phyloP scores from a whole-genome alignment of 2,888 invertebrate genomes.

The Petrolisthes manimaculis region DNA sequence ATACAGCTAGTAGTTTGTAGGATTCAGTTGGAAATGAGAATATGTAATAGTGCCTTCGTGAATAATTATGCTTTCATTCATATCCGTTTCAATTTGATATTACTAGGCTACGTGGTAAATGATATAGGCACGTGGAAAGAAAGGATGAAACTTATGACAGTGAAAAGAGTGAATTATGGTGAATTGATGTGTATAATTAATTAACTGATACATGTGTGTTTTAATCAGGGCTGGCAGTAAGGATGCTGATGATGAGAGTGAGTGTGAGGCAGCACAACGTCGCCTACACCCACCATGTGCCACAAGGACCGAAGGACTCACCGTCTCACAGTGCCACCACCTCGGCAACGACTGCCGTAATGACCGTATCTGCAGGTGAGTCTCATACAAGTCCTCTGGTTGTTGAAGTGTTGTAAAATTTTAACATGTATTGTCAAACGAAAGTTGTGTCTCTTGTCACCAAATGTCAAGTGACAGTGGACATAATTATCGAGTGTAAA shows the following conservation, averaged over 20 bases:
- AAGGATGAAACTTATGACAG: no score
- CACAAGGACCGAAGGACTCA: slow-evolving; percentile 39
- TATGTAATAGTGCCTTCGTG: no score
- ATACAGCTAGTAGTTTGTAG: no score
- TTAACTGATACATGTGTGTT: no score
- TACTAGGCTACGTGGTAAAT: no score
- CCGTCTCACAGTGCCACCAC: slow-evolving; percentile 56
- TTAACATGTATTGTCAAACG: not conserved
- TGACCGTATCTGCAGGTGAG: slow-evolving; percentile 56
- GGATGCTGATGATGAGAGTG: slow-evolving; percentile 8
- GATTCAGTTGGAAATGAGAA: no score
- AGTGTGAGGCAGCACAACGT: slow-evolving; percentile 32
- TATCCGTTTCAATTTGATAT: no score
- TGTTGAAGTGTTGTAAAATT: not conserved
- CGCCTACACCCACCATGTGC: slow-evolving; percentile 56
- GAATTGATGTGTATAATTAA: no score
- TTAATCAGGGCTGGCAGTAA: not conserved
- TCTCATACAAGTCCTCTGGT: not conserved
- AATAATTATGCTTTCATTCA: no score
- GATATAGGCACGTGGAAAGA: no score
- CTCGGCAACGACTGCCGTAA: slow-evolving; percentile 53
- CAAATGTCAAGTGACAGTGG: not conserved
- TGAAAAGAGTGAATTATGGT: no score
- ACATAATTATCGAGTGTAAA: not conserved
- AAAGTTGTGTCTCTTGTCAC: not conserved